Percentiles rank a stretch among this genome's conserved stretches.
phyloP scores from a whole-genome alignment of 2,113 vertebrate genomes.

The Alligator mississippiensis region DNA sequence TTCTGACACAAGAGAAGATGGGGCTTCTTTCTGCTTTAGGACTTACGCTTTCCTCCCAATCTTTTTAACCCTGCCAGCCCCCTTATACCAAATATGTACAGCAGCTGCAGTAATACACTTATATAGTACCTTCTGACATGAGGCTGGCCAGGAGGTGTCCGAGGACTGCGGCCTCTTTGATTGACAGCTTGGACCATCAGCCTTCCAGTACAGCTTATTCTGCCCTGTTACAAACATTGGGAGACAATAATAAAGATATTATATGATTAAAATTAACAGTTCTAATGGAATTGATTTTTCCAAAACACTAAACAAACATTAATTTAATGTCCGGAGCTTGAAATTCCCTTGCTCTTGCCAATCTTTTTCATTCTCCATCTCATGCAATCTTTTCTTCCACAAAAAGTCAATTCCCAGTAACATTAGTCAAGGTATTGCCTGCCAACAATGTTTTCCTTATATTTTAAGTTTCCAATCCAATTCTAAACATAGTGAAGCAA shows the following conservation, averaged over 20 bases:
- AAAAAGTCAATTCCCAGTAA: not conserved
- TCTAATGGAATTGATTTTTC: not conserved
- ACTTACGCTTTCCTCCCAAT: not conserved
- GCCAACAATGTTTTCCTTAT: not conserved
- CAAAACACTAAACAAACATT: not conserved
- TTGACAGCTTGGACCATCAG: constrained; percentile 99
- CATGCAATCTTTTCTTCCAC: not conserved
- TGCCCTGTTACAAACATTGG: constrained; percentile 81
- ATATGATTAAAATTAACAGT: not conserved
- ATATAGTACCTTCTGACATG: constrained; percentile 91
- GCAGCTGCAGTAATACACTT: not conserved
- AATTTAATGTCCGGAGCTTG: not conserved
- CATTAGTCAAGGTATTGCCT: not conserved
- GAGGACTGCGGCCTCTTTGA: constrained; percentile 93
- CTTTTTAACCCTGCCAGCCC: not conserved
- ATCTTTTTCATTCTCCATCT: not conserved
- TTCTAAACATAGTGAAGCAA: not conserved
- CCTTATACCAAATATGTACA: not conserved
- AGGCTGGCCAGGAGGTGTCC: constrained; percentile 85
- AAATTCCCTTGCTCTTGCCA: not conserved
- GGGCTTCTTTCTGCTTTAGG: not conserved
- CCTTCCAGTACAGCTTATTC: constrained; percentile 93
- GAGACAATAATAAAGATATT: not conserved
- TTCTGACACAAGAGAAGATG: not conserved
- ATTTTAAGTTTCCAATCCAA: not conserved